A percentile compares a stretch with the other conserved stretches of the same genome.
These are phyloP conservation scores for Eufriesea mexicana DNA, from an alignment of 1,140 invertebrate species.

Conservation along the genomic window DNA sequence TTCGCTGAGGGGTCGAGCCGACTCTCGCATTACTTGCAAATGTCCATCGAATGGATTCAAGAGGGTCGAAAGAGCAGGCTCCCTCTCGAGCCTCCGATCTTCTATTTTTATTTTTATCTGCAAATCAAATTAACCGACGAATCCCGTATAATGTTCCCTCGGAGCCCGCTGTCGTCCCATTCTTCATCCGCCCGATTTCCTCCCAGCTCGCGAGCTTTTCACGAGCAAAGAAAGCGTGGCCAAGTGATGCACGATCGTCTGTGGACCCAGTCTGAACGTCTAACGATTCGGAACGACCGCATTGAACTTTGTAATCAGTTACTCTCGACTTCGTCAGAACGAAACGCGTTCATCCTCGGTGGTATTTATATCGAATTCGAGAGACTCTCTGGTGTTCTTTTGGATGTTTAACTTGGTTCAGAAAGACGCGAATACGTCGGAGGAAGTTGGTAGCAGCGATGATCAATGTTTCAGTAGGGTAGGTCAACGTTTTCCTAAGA, in stretches of 20 bases:
- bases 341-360: neutral
- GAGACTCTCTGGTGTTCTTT: neutral
- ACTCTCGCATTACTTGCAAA: constrained; percentile 23
- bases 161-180: neutral
- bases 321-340: neutral
- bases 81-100: neutral
- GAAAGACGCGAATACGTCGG: neutral
- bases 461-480: neutral
- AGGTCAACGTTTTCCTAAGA: neutral
- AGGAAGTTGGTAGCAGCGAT: neutral
- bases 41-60: constrained; percentile 31
- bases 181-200: constrained; percentile 17
- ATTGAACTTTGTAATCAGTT: constrained; percentile 35
- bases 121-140: constrained; percentile 32
- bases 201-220: neutral
- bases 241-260: neutral
- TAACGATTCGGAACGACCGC: constrained; percentile 24
- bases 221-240: neutral
- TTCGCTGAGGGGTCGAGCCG: neutral
- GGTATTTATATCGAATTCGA: neutral
- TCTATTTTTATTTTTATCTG: constrained; percentile 33
- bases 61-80: neutral
- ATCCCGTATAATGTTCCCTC: constrained; percentile 11
- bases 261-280: constrained; percentile 9
- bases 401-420: neutral